Conservation (phyloP, 2,113 vertebrate species). For the Neogale vison region DNA sequence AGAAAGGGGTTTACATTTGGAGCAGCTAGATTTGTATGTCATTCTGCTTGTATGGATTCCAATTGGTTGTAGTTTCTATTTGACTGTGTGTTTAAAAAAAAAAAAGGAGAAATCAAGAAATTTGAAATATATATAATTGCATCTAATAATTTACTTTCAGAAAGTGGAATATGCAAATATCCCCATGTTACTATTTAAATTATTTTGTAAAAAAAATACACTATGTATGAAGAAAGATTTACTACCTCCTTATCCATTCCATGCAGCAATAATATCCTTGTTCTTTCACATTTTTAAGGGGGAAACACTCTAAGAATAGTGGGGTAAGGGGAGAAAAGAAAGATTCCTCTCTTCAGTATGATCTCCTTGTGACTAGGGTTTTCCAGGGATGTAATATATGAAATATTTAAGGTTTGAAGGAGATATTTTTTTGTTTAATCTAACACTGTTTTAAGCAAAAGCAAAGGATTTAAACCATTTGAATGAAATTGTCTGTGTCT, state of each 20-base stretch:
- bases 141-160: background rate
- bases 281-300: background rate
- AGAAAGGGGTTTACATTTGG: fast-evolving
- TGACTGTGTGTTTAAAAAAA: background rate
- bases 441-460: constrained; percentile 36
- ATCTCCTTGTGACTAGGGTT: background rate
- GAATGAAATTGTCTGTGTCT: constrained; percentile 66
- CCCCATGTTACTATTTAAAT: background rate
- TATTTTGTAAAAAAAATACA: background rate
- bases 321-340: background rate
- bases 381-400: background rate
- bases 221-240: background rate
- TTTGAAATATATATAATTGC: background rate
- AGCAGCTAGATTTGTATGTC: background rate
- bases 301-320: background rate
- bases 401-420: constrained; percentile 35
- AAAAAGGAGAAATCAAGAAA: background rate
- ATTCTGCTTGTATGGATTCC: background rate
- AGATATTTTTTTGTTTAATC: constrained; percentile 57
- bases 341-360: background rate
- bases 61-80: background rate
- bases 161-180: background rate
- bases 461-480: constrained; percentile 41
- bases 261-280: background rate
- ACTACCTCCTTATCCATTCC: background rate